These are phyloP conservation scores for Mnemiopsis leidyi DNA, from an alignment of 37 sponge, comb jelly and placozoan genomes.

Conservation along the genomic window DNA sequence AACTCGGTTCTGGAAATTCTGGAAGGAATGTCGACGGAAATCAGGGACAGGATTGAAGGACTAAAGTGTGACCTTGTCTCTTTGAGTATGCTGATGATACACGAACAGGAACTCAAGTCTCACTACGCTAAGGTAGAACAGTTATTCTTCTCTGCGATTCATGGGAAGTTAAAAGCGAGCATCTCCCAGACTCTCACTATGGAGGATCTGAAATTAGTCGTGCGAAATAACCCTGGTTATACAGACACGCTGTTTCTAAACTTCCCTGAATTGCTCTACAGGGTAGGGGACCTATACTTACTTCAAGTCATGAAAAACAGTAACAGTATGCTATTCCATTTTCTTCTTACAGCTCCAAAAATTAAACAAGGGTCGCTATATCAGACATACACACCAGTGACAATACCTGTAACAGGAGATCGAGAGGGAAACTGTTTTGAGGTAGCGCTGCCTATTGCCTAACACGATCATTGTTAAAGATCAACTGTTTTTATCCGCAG, in stretches of 20 bases:
- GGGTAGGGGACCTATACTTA: constrained; percentile 7
- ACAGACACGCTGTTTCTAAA: background rate
- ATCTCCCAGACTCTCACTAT: background rate
- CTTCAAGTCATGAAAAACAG: background rate
- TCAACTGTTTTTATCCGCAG: background rate
- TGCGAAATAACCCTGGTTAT: background rate
- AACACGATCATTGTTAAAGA: background rate
- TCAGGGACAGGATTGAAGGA: background rate
- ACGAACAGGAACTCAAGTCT: background rate
- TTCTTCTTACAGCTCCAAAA: constrained; percentile 16
- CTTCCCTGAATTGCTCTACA: constrained; percentile 20
- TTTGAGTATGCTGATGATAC: background rate
- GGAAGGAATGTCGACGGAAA: background rate
- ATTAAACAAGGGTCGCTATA: background rate
- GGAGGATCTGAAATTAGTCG: background rate
- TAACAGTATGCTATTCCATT: background rate
- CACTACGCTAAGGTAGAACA: background rate
- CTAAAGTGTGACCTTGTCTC: constrained; percentile 18
- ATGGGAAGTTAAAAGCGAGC: background rate
- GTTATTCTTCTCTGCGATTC: background rate
- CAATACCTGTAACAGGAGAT: background rate
- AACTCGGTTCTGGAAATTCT: background rate
- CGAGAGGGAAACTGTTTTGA: background rate
- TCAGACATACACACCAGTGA: background rate
- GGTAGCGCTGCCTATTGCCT: background rate